phyloP scores from a whole-genome alignment of 2,888 invertebrate genomes.

The Acrocera orbiculus region DNA sequence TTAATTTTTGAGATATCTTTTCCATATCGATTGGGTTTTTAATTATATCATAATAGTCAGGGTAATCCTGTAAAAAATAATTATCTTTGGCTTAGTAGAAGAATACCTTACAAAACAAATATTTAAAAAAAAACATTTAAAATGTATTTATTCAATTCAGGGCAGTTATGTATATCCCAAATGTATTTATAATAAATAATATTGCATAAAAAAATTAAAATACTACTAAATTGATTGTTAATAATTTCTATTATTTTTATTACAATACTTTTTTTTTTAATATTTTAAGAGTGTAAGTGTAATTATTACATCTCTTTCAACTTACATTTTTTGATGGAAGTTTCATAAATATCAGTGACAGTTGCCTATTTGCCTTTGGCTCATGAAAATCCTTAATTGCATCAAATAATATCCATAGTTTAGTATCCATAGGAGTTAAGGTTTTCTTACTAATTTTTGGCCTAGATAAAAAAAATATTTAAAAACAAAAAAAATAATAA shows the following conservation, averaged over 20 bases:
- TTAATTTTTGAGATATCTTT: conserved; percentile 72
- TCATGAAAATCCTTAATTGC: conserved; percentile 79
- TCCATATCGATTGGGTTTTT: conserved; percentile 95
- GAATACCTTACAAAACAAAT: too few species aligned
- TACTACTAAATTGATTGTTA: too few species aligned
- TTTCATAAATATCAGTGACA: conserved; percentile 89
- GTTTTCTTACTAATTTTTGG: conserved; percentile 2
- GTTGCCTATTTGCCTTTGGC: conserved; percentile 63
- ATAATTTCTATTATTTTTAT: too few species aligned
- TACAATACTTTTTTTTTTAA: too few species aligned
- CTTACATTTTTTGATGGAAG: conserved; percentile 70
- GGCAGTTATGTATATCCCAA: too few species aligned
- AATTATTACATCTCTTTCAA: too few species aligned
- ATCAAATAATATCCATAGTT: conserved; percentile 71
- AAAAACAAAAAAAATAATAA: conserved; percentile 4
- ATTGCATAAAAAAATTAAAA: too few species aligned
- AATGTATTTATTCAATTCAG: too few species aligned
- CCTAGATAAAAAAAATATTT: conserved; percentile 2
- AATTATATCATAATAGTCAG: conserved; percentile 94
- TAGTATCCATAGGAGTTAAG: conserved; percentile 47
- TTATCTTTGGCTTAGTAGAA: too few species aligned
- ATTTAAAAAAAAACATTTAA: too few species aligned
- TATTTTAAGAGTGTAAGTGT: too few species aligned
- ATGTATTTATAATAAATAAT: too few species aligned
- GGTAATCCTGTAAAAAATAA: conserved; percentile 54